phyloP scores from a whole-genome alignment of 2,113 vertebrate genomes.

The Cinclus cinclus region DNA sequence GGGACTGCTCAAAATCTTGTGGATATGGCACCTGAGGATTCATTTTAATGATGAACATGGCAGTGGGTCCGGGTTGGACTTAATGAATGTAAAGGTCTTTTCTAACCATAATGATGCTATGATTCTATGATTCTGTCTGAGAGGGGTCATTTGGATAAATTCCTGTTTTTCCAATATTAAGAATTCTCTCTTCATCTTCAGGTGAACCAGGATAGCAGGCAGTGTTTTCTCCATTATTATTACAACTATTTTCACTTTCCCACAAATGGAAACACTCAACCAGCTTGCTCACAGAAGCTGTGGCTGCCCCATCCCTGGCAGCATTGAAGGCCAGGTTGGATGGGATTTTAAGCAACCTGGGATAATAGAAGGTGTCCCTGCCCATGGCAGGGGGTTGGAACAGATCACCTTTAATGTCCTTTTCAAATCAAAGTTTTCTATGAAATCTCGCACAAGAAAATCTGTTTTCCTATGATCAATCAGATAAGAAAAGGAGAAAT shows the following conservation, averaged over 20 bases:
- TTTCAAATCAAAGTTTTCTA: not conserved
- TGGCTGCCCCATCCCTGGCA: not conserved
- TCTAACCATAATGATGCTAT: accelerated
- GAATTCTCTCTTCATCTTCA: not conserved
- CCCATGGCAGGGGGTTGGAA: not conserved
- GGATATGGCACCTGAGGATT: not conserved
- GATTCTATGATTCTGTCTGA: not conserved
- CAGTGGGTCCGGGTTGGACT: not conserved
- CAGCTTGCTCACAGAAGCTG: not conserved
- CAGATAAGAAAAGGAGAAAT: not conserved
- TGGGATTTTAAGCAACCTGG: not conserved
- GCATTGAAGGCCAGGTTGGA: not conserved
- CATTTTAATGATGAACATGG: accelerated
- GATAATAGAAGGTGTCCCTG: not conserved
- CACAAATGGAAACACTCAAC: accelerated
- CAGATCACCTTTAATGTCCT: not conserved
- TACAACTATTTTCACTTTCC: not conserved
- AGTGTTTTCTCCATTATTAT: not conserved
- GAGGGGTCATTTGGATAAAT: not conserved
- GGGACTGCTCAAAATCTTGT: not conserved
- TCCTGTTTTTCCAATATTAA: not conserved
- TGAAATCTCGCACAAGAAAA: not conserved
- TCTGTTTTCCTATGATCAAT: not conserved
- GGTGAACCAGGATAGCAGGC: not conserved
- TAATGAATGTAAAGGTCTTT: not conserved